These are phyloP conservation scores for Orycteropus afer DNA, from an alignment of 2,113 vertebrate species.

Conservation along the genomic window DNA sequence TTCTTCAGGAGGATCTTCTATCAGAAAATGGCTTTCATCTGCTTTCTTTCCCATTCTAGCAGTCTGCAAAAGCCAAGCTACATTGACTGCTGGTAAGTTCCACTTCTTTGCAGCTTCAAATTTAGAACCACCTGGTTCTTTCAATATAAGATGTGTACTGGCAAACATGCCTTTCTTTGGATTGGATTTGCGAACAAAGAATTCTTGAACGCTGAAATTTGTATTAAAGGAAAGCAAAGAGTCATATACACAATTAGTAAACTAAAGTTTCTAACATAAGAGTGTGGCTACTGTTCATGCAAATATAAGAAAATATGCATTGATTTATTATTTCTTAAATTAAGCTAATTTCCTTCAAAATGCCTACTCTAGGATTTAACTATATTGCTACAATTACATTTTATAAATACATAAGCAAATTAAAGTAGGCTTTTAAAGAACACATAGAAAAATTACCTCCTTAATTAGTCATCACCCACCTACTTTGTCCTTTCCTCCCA, in stretches of 20 bases:
- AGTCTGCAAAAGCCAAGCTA: slow-evolving; percentile 93
- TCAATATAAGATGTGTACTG: slow-evolving; percentile 94
- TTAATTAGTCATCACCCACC: slow-evolving; percentile 16
- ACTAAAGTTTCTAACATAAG: slow-evolving; percentile 15
- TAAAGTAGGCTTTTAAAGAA: slow-evolving; percentile 4
- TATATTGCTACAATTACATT: background rate
- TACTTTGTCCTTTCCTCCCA: background rate
- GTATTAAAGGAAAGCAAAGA: slow-evolving; percentile 59
- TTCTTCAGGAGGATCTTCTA: slow-evolving; percentile 88
- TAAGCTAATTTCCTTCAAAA: background rate
- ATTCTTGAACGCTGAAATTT: slow-evolving; percentile 94
- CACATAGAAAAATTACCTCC: background rate
- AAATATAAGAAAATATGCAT: slow-evolving; percentile 19
- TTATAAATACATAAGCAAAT: background rate
- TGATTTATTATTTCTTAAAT: background rate
- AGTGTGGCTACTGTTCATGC: background rate
- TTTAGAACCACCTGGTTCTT: slow-evolving; percentile 93
- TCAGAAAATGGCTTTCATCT: slow-evolving; percentile 90
- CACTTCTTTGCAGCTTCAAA: slow-evolving; percentile 97
- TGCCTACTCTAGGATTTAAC: slow-evolving; percentile 44
- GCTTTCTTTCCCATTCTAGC: slow-evolving; percentile 89
- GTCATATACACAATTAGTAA: slow-evolving; percentile 20
- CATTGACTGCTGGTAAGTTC: slow-evolving; percentile 93
- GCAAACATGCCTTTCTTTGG: slow-evolving; percentile 95
- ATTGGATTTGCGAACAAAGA: slow-evolving; percentile 95